Evolutionary conservation across 2,888 invertebrate species (phyloP).

Genomic region (Fissipunctia ypsillon): DNA sequence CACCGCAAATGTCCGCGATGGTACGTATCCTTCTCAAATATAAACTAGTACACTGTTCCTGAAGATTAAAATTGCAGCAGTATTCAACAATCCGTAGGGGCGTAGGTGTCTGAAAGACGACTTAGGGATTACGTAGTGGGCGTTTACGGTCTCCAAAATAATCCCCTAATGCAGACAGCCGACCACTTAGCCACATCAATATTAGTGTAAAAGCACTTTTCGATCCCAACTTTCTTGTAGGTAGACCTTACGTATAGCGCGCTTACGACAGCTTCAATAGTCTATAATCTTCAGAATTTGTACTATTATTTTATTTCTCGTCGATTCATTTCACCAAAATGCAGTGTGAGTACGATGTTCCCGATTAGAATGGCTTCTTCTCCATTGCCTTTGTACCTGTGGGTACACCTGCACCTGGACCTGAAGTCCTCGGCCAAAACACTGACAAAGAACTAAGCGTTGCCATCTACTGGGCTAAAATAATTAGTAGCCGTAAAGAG

Average conservation of each 20-base stretch:
- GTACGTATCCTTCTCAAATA: background rate
- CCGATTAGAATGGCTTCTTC: background rate
- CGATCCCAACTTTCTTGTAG: conserved; percentile 5
- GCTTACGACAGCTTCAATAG: background rate
- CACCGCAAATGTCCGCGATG: too few species aligned
- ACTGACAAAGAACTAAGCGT: background rate
- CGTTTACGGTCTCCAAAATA: conserved; percentile 42
- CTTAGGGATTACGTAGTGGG: conserved; percentile 38
- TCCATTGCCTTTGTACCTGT: background rate
- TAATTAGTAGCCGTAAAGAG: background rate
- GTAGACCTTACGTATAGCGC: background rate
- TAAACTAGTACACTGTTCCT: background rate
- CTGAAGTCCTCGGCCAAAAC: background rate
- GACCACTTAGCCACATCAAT: conserved; percentile 9
- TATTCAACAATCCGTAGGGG: background rate
- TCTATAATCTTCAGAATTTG: background rate
- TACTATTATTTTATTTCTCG: background rate
- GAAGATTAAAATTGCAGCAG: conserved; percentile 20
- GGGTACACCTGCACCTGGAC: background rate
- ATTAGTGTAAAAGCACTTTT: conserved; percentile 14
- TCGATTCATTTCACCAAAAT: background rate
- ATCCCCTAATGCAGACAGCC: conserved; percentile 33
- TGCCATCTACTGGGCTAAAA: background rate
- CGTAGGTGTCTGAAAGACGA: conserved; percentile 32
- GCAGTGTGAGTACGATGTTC: background rate